Base-by-base conservation (phyloP, 1,140 invertebrate species). In the Lepidotrigona ventralis region DNA sequence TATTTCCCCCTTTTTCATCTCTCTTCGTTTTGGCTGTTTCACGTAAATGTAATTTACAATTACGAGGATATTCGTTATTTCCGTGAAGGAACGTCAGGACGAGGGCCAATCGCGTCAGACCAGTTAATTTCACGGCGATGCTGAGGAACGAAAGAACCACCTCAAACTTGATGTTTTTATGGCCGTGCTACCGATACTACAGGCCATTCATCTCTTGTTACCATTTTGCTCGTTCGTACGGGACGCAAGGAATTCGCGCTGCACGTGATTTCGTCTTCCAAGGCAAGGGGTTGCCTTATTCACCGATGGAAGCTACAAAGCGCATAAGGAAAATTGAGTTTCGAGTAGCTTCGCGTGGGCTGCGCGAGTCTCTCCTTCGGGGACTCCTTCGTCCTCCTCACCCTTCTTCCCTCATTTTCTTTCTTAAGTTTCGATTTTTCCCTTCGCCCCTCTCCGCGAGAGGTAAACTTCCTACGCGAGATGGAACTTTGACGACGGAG, bases 251-350 rank as follows among this genome's bases (percentile, higher is more conserved):
- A 63, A 51, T 71, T 68, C n/a, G 39, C 14, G 2, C 33, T 81
- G 68, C 53, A 29, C 60, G 73, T 19, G 58, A 76, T 66, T 15
- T n/a, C 46, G 56, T 23, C 72, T 66, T 3, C 33, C n/a, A 63
- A 70, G 21, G 39, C 39, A 39, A 39, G 39, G 39, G 21, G 60
- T 85, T 88, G 88, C 79, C 66, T 85, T 81, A 75, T 89, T 86
- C 85, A 39, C 33, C 68, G 73, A 54, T 68, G 85, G 72, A 82
- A 76, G 71, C 54, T 79, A 58, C 79, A 73, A 79, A 70, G 79
- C 66, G 77, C 79, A 70, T 85, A 80, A 64, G 80, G 82, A 85
- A 86, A 89, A 89, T 89, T 86, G 88, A 89, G 73, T 89, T 89
- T 89, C 60, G 63, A 71, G 75, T 46, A 64, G 79, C 60, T 74